Conservation (phyloP, 2,797 vertebrate species). For the Caiman crocodilus region DNA sequence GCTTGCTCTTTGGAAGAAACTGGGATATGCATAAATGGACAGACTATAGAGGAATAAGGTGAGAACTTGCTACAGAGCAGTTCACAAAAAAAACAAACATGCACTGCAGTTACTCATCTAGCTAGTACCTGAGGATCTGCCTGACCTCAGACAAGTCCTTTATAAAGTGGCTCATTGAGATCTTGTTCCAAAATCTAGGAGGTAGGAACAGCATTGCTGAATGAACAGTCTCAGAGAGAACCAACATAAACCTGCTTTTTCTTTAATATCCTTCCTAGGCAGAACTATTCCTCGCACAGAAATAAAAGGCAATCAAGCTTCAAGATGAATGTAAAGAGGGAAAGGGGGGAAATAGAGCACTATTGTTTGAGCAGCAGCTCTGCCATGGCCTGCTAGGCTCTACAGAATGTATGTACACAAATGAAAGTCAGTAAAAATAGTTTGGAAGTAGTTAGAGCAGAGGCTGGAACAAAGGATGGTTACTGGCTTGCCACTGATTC, state of each 20-base stretch:
- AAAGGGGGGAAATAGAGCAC: neutral
- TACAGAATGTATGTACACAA: rapidly evolving
- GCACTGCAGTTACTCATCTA: rapidly evolving
- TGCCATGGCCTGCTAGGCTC: neutral
- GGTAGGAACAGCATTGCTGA: constrained; percentile 21
- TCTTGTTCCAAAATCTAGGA: constrained; percentile 24
- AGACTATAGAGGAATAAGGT: no score
- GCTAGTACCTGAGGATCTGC: neutral
- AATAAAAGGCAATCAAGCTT: neutral
- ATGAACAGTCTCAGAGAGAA: neutral
- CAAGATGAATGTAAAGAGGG: neutral
- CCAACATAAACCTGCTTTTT: neutral
- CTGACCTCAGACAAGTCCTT: neutral
- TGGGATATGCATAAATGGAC: rapidly evolving
- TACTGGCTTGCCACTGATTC: neutral
- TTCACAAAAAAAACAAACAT: neutral
- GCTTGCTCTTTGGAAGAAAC: neutral
- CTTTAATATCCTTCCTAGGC: neutral
- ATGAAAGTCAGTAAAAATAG: rapidly evolving
- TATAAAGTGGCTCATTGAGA: neutral
- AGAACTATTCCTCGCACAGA: neutral
- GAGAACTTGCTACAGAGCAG: no score
- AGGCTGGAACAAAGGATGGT: neutral
- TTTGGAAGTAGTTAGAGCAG: rapidly evolving
- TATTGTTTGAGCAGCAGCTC: neutral